Conservation (phyloP, 2,888 invertebrate genomes). For the Eumerus sabulonum region DNA sequence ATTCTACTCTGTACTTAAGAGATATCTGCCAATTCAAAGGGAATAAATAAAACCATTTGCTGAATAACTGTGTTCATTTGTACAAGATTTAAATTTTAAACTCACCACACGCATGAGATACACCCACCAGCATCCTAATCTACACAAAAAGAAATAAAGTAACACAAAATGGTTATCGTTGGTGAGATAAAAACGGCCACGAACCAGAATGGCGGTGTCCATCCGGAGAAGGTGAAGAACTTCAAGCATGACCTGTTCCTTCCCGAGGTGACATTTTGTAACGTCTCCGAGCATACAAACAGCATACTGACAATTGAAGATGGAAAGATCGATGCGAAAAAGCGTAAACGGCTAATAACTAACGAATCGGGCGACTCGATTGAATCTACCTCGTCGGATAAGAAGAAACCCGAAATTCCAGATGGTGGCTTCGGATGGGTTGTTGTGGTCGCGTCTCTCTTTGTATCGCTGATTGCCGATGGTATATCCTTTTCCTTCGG, state of each 20-base stretch:
- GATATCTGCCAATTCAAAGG: too few species aligned
- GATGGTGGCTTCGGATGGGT: slow-evolving; percentile 79
- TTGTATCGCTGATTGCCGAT: slow-evolving; percentile 94
- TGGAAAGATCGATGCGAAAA: slow-evolving; percentile 69
- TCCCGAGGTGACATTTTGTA: slow-evolving; percentile 78
- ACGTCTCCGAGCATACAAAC: slow-evolving; percentile 74
- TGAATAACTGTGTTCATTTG: slow-evolving; percentile 60
- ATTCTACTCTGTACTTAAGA: slow-evolving; percentile 6
- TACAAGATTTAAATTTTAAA: slow-evolving; percentile 29
- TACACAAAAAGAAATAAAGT: slow-evolving; percentile 1
- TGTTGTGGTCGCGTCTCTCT: slow-evolving; percentile 90
- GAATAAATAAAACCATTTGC: too few species aligned
- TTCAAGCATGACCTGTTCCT: slow-evolving; percentile 75
- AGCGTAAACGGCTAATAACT: slow-evolving; percentile 76
- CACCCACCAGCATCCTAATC: slow-evolving; percentile 23
- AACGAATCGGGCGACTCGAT: slow-evolving; percentile 78
- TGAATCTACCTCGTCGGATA: slow-evolving; percentile 75
- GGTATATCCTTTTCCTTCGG: slow-evolving; percentile 97
- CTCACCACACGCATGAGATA: slow-evolving; percentile 41
- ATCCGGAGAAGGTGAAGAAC: slow-evolving; percentile 70
- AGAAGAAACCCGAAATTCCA: slow-evolving; percentile 77
- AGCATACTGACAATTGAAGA: slow-evolving; percentile 73
- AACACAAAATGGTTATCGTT: slow-evolving; percentile 55
- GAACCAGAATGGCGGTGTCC: slow-evolving; percentile 70
- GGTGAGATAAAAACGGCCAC: slow-evolving; percentile 47